phyloP scores from a whole-genome alignment of 2,113 vertebrate genomes.

The Pachyramphus minor region DNA sequence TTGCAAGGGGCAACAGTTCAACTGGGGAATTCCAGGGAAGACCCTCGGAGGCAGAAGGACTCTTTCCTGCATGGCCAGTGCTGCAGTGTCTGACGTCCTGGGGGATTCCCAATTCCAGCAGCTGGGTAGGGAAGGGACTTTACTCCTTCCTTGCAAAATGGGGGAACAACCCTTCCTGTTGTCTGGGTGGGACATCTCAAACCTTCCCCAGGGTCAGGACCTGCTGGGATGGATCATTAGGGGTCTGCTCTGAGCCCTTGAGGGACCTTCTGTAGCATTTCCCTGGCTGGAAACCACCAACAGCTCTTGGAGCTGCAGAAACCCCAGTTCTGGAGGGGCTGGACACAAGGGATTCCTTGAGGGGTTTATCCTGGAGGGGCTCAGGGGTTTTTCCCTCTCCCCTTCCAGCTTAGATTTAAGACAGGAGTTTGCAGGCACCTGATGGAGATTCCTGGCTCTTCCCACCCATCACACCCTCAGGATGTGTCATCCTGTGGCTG shows the following conservation, averaged over 20 bases:
- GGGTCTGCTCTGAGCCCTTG: background rate
- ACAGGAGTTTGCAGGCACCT: background rate
- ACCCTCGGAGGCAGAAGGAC: background rate
- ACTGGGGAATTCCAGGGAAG: background rate
- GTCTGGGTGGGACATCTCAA: background rate
- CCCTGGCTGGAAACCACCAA: background rate
- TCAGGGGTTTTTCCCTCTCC: background rate
- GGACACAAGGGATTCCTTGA: background rate
- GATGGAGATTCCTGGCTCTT: background rate
- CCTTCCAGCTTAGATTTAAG: background rate
- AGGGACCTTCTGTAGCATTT: background rate
- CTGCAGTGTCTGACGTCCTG: background rate
- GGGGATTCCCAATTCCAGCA: background rate
- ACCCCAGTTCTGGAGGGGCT: background rate
- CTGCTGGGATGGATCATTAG: background rate
- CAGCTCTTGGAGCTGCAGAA: background rate
- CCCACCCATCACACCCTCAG: background rate
- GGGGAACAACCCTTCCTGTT: background rate
- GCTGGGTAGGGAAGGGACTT: background rate
- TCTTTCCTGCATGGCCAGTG: background rate
- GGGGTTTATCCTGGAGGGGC: background rate
- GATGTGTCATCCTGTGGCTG: background rate
- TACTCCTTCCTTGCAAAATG: background rate
- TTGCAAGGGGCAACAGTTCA: background rate
- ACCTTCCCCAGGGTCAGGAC: background rate